Evolutionary conservation across 2,113 vertebrate genomes (phyloP).

Genomic region (Corythornis vintsioides): DNA sequence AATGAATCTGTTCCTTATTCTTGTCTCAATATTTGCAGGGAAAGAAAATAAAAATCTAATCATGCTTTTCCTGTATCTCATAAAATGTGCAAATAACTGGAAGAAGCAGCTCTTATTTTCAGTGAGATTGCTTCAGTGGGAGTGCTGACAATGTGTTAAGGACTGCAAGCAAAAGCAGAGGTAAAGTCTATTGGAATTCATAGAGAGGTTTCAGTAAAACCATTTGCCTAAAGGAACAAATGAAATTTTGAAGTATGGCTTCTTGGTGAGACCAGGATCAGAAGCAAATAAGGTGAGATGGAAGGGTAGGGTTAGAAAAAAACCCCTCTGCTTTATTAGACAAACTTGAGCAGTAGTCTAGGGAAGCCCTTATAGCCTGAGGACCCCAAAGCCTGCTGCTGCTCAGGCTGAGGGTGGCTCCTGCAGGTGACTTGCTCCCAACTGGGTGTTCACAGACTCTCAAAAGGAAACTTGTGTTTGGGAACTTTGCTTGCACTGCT

Average conservation of each 20-base stretch:
- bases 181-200: not conserved
- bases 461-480: not conserved
- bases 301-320: not conserved
- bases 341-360: not conserved
- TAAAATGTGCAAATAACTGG: conserved; percentile 44
- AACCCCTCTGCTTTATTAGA: not conserved
- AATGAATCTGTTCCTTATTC: conserved; percentile 14
- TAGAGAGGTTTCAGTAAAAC: not conserved
- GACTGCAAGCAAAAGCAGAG: not conserved
- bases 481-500: not conserved
- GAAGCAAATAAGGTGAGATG: not conserved
- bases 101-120: conserved; percentile 19
- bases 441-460: not conserved
- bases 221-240: not conserved
- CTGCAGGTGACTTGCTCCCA: not conserved
- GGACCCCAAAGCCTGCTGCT: not conserved
- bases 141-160: not conserved
- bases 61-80: not conserved
- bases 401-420: not conserved
- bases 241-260: not conserved
- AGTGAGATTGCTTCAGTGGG: not conserved
- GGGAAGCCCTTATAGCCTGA: not conserved
- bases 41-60: not conserved
- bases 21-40: not conserved
- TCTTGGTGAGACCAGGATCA: not conserved